Base-by-base conservation (phyloP, 2,888 invertebrate species). In the Dioctria rufipes region DNA sequence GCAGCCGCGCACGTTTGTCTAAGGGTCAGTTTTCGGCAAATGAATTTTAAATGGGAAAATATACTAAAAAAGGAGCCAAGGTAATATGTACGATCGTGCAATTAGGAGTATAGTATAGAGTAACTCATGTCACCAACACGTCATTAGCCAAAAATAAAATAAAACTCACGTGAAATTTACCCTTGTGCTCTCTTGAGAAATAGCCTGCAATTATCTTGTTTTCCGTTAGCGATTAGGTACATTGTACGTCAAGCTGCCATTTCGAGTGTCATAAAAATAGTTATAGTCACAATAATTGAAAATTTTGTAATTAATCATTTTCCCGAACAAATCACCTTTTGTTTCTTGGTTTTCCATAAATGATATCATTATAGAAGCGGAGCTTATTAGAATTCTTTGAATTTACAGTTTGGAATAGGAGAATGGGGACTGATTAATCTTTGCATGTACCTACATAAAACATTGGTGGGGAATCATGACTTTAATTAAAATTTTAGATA, bases 1-100 rank as follows among this genome's bases (percentile, higher is more conserved):
- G 25, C 25, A 25, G 25, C 25, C 25, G 25, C 54, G 71, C 71
- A 54, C 71, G 39, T 49, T 71, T 51, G 51, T 51, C 51, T 49
- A 51, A 43, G 71, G 51, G 54, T 71, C 71, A 71, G 49, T 71
- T 71, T 71, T 71, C 71, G 71, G 71, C 71, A 71, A 71, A 71
- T 71, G 71, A 71, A 71, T 71, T 71, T 71, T 25, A 39, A 71
- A 54, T 71, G 71, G 51, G 71, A 54, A 51, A 71, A 40, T 71
- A n/a, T 9, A 6, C 25, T 25, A 25, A 4, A 8, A 49, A 6
- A 11, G 25, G 25, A 39, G 25, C 9, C 25, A n/a, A 54, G 37
- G 11, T 58, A 11, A 11, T 13, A 25, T 11, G 58, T 8, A 5
- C 58, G n/a, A 4, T 3, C 3, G 60, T 9, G 43, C 67, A 43